Base-by-base conservation (phyloP, 2,113 vertebrate species). In the Thomomys bottae region DNA sequence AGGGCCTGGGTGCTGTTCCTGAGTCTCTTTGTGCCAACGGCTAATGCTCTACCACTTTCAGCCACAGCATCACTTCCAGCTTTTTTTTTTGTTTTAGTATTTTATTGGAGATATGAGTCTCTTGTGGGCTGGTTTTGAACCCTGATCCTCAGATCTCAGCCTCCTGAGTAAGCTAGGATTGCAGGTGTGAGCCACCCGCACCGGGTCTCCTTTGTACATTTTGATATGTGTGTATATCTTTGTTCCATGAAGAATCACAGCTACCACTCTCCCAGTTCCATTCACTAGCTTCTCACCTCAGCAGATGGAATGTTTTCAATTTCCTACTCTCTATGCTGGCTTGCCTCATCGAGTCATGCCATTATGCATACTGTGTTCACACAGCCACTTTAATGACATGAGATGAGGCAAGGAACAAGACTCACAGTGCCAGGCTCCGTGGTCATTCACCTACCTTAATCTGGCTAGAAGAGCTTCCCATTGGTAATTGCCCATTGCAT, bases 331-430 rank as follows among this genome's bases (percentile, higher is more conserved):
- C 70, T 89, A 24, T 10, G 3, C 8, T 57, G 40, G 40, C 23
- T 77, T 18, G 8, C 67, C 18, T 70, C 21, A 45, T 72, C n/a
- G n/a, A n/a, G n/a, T n/a, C 23, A 3, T 28, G 28, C 70, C 28
- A 24, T n/a, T 14, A 1, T 12, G 26, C 0, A 28, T 6, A 10
- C n/a, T 30, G 3, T 61, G 9, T 11, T 5, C 59, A 49, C 18
- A 17, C 42, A 23, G 54, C 38, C 14, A 18, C 49, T 76, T 38
- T 67, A 2, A 61, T 26, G 34, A 26, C 24, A 10, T 9, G 9
- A 20, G 30, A 28, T 9, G 30, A 17, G 14, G 59, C 26, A 8
- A 77, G 8, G 14, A 20, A 57, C 2, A 2, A n/a, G 64, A 42
- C 32, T n/a, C 9, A 70, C 5, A 26, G 30, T 18, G 4, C n/a